These are phyloP conservation scores for Oxycera nigricornis DNA, from an alignment of 2,888 invertebrate genomes.

Conservation along the genomic window DNA sequence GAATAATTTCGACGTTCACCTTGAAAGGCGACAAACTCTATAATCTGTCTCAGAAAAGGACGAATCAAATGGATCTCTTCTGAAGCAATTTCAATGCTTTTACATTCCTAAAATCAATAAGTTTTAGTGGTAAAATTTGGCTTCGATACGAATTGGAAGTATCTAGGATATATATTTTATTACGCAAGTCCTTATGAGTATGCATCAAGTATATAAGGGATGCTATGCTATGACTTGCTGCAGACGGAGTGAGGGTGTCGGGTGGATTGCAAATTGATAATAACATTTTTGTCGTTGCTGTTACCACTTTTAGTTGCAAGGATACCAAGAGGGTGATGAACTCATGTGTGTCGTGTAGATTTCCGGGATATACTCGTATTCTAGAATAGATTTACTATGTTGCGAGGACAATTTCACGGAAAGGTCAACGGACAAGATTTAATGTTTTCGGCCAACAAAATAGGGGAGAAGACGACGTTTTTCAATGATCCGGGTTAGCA, in stretches of 20 bases:
- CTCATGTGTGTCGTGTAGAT: neutral
- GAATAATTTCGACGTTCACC: neutral
- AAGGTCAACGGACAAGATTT: constrained; percentile 22
- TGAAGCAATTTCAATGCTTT: constrained; percentile 4
- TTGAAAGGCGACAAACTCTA: neutral
- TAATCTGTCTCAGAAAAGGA: neutral
- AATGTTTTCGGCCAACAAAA: neutral
- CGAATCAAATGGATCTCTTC: neutral
- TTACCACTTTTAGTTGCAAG: neutral
- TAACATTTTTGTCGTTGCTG: neutral
- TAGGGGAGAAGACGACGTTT: too few relatives aligned
- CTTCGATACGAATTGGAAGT: neutral
- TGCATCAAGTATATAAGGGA: neutral
- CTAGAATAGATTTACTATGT: neutral
- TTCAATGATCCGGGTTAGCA: too few relatives aligned
- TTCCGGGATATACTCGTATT: neutral
- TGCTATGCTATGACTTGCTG: neutral
- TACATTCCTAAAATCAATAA: neutral
- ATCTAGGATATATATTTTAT: neutral
- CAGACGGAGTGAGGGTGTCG: neutral
- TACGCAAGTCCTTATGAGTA: neutral
- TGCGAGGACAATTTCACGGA: neutral
- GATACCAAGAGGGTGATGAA: neutral
- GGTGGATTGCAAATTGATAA: constrained; percentile 4
- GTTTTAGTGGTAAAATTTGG: constrained; percentile 14